A percentile compares a stretch with the other conserved stretches of the same genome.
Evolutionary conservation across 2,113 vertebrate species (phyloP).

Genomic region (Charadrius vociferus): DNA sequence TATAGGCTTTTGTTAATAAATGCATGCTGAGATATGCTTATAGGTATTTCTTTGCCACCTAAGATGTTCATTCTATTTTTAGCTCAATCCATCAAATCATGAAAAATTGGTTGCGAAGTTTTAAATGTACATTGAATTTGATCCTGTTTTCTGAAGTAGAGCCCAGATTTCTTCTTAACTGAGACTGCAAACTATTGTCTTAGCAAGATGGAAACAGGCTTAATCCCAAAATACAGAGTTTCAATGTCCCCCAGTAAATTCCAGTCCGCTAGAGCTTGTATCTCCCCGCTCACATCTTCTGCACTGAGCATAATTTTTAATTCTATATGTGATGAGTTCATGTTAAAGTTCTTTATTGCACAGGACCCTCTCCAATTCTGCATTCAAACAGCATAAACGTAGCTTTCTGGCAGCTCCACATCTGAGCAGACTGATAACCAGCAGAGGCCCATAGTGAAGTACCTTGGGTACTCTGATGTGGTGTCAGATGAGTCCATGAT

Average conservation of each 20-base stretch:
- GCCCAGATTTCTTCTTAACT: not conserved
- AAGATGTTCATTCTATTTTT: not conserved
- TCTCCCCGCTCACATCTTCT: not conserved
- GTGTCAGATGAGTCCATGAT: not conserved
- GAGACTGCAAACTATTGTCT: not conserved
- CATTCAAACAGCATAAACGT: not conserved
- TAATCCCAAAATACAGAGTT: not conserved
- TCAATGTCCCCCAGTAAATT: not conserved
- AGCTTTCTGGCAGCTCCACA: not conserved
- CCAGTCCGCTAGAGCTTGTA: not conserved
- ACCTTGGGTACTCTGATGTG: not conserved
- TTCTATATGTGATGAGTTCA: not conserved
- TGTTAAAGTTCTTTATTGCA: not conserved
- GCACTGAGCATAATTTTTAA: not conserved
- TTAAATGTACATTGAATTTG: not conserved
- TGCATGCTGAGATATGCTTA: not conserved
- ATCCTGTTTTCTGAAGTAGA: not conserved
- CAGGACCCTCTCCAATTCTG: not conserved
- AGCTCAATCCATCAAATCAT: not conserved
- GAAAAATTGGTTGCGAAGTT: not conserved
- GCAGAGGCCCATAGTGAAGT: not conserved
- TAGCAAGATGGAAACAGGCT: not conserved
- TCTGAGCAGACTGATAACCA: not conserved
- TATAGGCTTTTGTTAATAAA: not conserved
- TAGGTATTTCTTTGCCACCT: not conserved